Evolutionary conservation across 2,797 vertebrate species (phyloP), one percentile per base, ranked within the genome.

Genomic region (Poliocrania exsul): DNA sequence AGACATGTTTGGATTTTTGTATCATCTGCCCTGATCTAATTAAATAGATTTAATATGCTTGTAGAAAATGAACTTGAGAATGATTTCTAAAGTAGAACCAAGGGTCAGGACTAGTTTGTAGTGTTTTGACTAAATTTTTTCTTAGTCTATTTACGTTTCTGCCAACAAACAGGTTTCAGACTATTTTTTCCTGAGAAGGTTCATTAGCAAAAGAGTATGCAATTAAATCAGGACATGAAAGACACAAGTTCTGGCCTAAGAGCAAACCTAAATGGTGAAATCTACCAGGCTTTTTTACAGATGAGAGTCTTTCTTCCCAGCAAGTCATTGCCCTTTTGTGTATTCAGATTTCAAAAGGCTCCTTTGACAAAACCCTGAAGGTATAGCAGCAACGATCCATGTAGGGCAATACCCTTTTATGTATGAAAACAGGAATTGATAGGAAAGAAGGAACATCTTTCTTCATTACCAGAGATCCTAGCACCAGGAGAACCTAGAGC

Each of bases 301-400:
- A 5, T 6, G 8, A 8, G 16, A 28, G 81, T 58, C 42, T 72
- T 80, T 18, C 70, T 89, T 87, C 25, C 40, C 23, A 51, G 25
- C 10, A 13, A 0, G 12, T 49, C 29, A 21, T 16, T 31, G 57
- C 35, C 28, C 37, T 69, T 49, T 2, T 33, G 12, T 8, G 1
- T 46, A 13, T 75, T 80, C 33, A 21, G 46, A 11, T 80, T 71
- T 50, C 1, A 0, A 47, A 78, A 44, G 17, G 70, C 40, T 92
- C 19, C 65, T 78, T 53, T 64, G 62, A n/a, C n/a, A 65, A 81
- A 84, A 40, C 11, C 2, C 26, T 15, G 29, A 21, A 54, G 2
- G 21, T 37, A 11, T 1, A 14, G 64, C 9, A 54, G 47, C 1
- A 7, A 47, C 5, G 2, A 18, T 46, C 51, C 23, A 3, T 6